Conservation (phyloP, 2,888 invertebrate species). For the Sipha maydis region DNA sequence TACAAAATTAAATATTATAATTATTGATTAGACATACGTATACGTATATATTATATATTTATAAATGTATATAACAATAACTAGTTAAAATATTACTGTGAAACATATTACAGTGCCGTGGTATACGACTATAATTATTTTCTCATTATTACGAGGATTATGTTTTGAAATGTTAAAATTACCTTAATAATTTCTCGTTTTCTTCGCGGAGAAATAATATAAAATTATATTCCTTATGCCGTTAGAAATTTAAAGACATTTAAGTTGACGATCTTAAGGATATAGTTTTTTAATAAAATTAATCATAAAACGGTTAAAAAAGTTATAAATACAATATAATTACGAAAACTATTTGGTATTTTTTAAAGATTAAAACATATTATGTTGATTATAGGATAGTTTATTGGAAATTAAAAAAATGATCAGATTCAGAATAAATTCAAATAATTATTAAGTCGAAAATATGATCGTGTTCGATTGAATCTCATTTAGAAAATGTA, state of each 20-base stretch:
- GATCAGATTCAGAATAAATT: background rate
- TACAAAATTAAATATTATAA: background rate
- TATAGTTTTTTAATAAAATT: too few species aligned
- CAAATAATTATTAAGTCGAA: background rate
- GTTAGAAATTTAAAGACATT: too few species aligned
- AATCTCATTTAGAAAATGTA: background rate
- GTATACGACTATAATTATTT: conserved; percentile 6
- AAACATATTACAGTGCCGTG: background rate
- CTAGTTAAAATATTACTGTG: background rate
- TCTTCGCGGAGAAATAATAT: too few species aligned
- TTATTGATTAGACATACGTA: background rate
- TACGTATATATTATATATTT: background rate
- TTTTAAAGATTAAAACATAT: too few species aligned
- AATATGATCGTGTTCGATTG: background rate
- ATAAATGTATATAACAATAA: background rate
- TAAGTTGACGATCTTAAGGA: too few species aligned
- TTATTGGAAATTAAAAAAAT: background rate
- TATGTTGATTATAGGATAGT: background rate
- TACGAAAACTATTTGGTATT: too few species aligned
- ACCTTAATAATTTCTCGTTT: background rate
- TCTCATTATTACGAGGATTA: background rate
- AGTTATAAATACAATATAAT: too few species aligned
- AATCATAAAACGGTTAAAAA: too few species aligned
- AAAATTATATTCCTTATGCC: too few species aligned
- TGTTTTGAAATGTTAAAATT: background rate